Evolutionary conservation across 2,888 invertebrate genomes (phyloP).

Genomic region (Aromia moschata): DNA sequence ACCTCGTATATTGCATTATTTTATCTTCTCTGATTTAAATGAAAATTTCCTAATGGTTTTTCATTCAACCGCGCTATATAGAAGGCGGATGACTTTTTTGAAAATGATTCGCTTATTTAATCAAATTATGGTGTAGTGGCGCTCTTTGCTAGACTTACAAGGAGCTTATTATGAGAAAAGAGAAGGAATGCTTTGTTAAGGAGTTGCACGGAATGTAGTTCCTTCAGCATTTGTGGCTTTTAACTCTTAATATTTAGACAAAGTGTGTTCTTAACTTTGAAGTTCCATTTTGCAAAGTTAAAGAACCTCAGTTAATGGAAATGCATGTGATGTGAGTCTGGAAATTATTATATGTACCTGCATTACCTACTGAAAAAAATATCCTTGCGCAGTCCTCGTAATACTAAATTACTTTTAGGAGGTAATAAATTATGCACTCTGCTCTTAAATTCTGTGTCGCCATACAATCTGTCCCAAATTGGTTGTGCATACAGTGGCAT

Average conservation of each 20-base stretch:
- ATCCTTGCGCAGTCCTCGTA: no score
- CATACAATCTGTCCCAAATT: no score
- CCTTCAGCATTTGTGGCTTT: neutral
- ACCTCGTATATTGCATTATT: no score
- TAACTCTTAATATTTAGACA: neutral
- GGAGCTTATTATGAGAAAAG: neutral
- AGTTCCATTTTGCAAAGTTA: neutral
- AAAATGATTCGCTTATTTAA: neutral
- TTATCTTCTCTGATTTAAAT: no score
- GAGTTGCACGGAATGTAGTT: neutral
- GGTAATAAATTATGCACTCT: no score
- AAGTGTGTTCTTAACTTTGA: neutral
- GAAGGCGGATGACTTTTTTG: neutral
- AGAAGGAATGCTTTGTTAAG: neutral
- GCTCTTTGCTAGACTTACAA: neutral
- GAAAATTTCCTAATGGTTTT: no score
- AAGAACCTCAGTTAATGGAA: neutral
- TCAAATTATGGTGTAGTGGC: neutral
- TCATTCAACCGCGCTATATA: neutral
- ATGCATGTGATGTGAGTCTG: no score
- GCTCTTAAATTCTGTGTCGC: no score
- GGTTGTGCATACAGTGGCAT: no score
- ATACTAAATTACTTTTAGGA: no score
- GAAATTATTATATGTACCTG: no score
- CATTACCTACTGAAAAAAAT: no score